Base-by-base conservation (phyloP, 2,888 invertebrate genomes). In the Xylophagus ater region DNA sequence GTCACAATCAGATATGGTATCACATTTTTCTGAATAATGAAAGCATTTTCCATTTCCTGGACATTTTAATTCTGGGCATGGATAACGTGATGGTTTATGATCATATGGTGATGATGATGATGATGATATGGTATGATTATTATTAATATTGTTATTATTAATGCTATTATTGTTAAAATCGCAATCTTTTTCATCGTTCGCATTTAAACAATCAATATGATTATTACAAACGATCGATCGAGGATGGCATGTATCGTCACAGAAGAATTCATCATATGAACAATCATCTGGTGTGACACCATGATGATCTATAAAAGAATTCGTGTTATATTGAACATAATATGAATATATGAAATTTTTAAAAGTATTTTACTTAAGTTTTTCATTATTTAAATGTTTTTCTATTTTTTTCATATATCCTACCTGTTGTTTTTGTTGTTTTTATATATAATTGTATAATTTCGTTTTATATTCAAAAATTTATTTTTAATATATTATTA, bases 161-260 rank as follows among this genome's bases (percentile, higher is more conserved):
- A n/a, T 18, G 19, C 37, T 37, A 29, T n/a, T n/a, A n/a, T n/a
- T n/a, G n/a, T n/a, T n/a, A n/a, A n/a, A n/a, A n/a, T n/a, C 26
- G 30, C 64, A 64, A 38, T 57, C 51, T 15, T 46, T 43, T 60
- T 81, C 81, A 50, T 81, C 81, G 4, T 73, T 73, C 38, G 67
- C 66, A 54, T 80, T 78, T 19, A 54, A 46, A 52, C 81, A 81
- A 54, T 81, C 78, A 19, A 34, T 33, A 21, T 61, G 49, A 33
- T 67, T 66, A 53, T 85, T 76, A 53, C 86, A 86, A 40, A 64
- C 62, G 51, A 74, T 73, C 12, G 64, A 62, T n/a, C 54, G 59
- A 43, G 72, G 60, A 47, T 81, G 68, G 56, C 83, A 84, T 40
- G 57, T 53, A 14, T 76, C 74, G 51, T 74, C 66, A 51, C 72